Conservation (phyloP, 1,140 invertebrate genomes). For the Drosophila kikkawai region DNA sequence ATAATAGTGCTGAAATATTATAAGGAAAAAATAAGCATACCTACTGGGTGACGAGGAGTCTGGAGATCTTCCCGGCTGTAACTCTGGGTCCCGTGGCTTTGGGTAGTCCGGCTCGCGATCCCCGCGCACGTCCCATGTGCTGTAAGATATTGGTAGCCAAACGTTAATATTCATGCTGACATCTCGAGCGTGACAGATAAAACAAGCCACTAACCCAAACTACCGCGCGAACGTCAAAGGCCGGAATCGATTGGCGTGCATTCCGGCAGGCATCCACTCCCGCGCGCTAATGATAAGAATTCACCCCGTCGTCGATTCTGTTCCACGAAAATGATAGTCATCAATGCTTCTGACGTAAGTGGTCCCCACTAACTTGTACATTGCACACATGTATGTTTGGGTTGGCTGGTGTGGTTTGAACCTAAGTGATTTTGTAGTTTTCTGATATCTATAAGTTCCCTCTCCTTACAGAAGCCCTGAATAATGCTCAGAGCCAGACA, state of each 20-base stretch:
- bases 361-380: slow-evolving; percentile 26
- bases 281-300: slow-evolving; percentile 71
- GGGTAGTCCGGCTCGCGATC: not conserved
- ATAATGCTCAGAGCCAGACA: slow-evolving; percentile 67
- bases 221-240: slow-evolving; percentile 1
- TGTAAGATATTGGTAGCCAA: not conserved
- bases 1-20: not conserved
- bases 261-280: slow-evolving; percentile 16
- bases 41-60: slow-evolving; percentile 1
- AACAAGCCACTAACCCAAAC: slow-evolving; percentile 24
- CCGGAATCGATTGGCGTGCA: slow-evolving; percentile 32
- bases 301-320: slow-evolving; percentile 56
- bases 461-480: slow-evolving; percentile 32
- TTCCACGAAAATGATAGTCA: slow-evolving; percentile 69
- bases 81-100: not conserved
- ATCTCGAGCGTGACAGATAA: slow-evolving; percentile 66
- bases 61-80: not conserved
- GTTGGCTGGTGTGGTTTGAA: slow-evolving; percentile 9
- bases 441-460: slow-evolving; percentile 7
- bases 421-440: slow-evolving; percentile 8
- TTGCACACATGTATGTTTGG: slow-evolving; percentile 14
- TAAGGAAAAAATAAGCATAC: not conserved
- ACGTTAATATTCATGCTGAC: slow-evolving; percentile 59
- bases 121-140: slow-evolving; percentile 2
- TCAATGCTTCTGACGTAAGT: slow-evolving; percentile 77